These are phyloP conservation scores for Aphaenogaster floridana DNA, from an alignment of 1,140 invertebrate genomes.

Conservation along the genomic window DNA sequence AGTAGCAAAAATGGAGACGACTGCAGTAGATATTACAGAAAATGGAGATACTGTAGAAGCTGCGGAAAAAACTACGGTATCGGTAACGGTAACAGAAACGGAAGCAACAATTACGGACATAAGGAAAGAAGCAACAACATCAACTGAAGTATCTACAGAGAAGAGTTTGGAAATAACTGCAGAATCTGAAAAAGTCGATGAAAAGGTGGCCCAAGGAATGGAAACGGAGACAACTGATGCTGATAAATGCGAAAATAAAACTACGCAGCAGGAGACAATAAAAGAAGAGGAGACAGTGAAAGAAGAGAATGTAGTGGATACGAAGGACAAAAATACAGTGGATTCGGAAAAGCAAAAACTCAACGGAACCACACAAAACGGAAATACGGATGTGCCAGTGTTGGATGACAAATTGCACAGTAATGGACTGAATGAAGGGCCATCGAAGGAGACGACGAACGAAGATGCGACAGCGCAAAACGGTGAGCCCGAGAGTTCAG, in stretches of 20 bases:
- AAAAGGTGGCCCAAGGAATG: conserved; percentile 51
- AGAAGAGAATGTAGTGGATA: conserved; percentile 66
- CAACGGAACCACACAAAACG: conserved; percentile 79
- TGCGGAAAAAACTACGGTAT: conserved; percentile 51
- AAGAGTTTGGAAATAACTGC: conserved; percentile 47
- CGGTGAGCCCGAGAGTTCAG: conserved; percentile 80
- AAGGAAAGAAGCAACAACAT: conserved; percentile 43
- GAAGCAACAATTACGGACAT: conserved; percentile 62
- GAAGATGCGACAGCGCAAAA: conserved; percentile 79
- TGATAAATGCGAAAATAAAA: conserved; percentile 63
- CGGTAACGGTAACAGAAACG: conserved; percentile 51
- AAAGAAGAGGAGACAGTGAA: conserved; percentile 65
- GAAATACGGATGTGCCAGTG: conserved; percentile 70
- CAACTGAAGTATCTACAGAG: conserved; percentile 33
- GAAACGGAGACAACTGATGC: conserved; percentile 54
- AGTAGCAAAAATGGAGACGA: conserved; percentile 22
- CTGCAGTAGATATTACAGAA: conserved; percentile 50
- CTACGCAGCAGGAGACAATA: conserved; percentile 63
- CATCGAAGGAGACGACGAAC: conserved; percentile 73
- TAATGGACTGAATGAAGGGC: conserved; percentile 80
- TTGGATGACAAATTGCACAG: conserved; percentile 78
- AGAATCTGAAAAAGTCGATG: conserved; percentile 66
- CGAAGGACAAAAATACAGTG: conserved; percentile 68
- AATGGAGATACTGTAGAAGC: conserved; percentile 58
- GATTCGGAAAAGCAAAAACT: conserved; percentile 76